Conservation (phyloP, 2,797 vertebrate genomes). For the Oreortyx pictus region DNA sequence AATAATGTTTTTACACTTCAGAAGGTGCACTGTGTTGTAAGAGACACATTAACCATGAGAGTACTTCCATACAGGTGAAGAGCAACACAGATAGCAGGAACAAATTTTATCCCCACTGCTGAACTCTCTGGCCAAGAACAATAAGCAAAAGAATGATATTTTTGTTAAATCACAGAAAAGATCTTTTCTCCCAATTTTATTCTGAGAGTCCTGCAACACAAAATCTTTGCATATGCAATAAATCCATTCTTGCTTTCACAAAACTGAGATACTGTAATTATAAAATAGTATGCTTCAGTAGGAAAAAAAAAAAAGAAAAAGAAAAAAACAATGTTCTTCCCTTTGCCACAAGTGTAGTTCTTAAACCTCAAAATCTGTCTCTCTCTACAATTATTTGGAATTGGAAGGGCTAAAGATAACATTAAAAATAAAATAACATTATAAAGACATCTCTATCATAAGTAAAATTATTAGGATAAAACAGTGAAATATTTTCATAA, state of each 20-base stretch:
- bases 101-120: background rate
- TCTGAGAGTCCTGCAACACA: background rate
- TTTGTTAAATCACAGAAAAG: background rate
- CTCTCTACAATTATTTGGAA: background rate
- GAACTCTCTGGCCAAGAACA: background rate
- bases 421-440: background rate
- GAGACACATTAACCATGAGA: fast-evolving
- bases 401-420: background rate
- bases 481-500: background rate
- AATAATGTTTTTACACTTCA: background rate
- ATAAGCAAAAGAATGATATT: background rate
- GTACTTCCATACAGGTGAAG: background rate
- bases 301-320: background rate
- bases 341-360: background rate
- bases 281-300: background rate
- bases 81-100: background rate
- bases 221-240: background rate
- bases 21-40: background rate
- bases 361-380: background rate
- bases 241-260: background rate
- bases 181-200: background rate
- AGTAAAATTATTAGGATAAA: background rate
- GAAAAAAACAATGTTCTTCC: background rate
- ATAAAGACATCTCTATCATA: background rate
- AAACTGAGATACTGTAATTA: background rate